A percentile compares a stretch with the other conserved stretches of the same genome.
Evolutionary conservation across 2,113 vertebrate genomes (phyloP).

Genomic region (Muntiacus muntjak): DNA sequence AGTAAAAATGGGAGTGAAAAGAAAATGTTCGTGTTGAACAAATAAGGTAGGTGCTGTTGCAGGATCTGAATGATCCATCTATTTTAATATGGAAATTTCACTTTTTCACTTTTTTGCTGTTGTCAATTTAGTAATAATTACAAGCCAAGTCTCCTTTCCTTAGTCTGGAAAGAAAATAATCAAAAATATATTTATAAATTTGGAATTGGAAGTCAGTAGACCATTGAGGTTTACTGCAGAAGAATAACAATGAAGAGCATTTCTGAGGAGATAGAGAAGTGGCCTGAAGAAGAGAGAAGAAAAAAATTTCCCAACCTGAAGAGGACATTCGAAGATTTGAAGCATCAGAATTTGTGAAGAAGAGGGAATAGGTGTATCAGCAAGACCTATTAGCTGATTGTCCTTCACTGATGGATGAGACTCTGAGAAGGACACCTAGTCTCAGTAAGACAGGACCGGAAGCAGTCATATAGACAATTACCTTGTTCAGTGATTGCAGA

Average conservation of each 20-base stretch:
- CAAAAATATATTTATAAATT: background rate
- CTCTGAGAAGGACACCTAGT: background rate
- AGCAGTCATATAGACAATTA: background rate
- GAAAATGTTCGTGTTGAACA: background rate
- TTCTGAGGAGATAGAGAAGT: background rate
- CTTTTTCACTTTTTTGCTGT: background rate
- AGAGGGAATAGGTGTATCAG: background rate
- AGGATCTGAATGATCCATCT: background rate
- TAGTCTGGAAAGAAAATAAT: background rate
- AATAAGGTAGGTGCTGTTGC: background rate
- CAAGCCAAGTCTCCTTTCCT: background rate
- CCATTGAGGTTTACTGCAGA: background rate
- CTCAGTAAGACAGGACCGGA: background rate
- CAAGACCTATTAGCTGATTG: background rate
- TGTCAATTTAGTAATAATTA: background rate
- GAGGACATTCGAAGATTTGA: background rate
- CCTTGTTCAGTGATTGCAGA: background rate
- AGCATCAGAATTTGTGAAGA: background rate
- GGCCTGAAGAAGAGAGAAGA: background rate
- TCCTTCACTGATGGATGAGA: rapidly evolving
- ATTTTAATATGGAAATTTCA: background rate
- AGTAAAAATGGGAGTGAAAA: background rate
- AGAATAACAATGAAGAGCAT: background rate
- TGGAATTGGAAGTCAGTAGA: background rate
- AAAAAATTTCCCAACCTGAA: background rate